These are phyloP conservation scores for Orthosia cruda DNA, from an alignment of 2,888 invertebrate species.

Conservation along the genomic window DNA sequence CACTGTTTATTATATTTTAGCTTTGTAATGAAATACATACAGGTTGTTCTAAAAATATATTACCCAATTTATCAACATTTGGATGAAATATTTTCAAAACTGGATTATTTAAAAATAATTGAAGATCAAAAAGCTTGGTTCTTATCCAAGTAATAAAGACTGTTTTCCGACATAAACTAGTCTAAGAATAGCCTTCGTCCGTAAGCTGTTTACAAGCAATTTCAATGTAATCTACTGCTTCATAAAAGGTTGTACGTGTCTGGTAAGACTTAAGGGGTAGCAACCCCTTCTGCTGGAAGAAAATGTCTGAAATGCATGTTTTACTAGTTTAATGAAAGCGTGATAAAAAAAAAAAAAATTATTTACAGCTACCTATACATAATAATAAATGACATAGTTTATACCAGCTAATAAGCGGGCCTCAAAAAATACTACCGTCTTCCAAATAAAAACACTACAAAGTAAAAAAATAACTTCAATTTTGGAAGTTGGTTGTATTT, in stretches of 20 bases:
- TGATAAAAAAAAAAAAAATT: too few relatives aligned
- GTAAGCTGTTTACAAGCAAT: conserved; percentile 53
- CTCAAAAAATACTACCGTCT: too few relatives aligned
- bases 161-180: conserved; percentile 25
- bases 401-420: too few relatives aligned
- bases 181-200: conserved; percentile 30
- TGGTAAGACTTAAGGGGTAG: not conserved
- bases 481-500: too few relatives aligned
- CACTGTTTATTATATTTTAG: too few relatives aligned
- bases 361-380: too few relatives aligned
- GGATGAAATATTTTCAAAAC: not conserved
- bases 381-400: too few relatives aligned
- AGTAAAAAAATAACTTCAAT: too few relatives aligned
- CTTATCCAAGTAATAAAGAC: conserved; percentile 23
- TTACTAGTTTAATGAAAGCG: too few relatives aligned
- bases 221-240: conserved; percentile 58
- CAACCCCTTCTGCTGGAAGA: not conserved
- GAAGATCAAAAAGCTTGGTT: conserved; percentile 2
- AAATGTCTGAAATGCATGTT: not conserved
- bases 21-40: too few relatives aligned
- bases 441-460: too few relatives aligned
- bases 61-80: not conserved
- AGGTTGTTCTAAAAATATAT: not conserved
- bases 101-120: not conserved
- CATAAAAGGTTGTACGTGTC: conserved; percentile 48